A percentile compares a stretch with the other conserved stretches of the same genome.
Conservation (phyloP, 1,140 invertebrate species). For the Asobara japonica region DNA sequence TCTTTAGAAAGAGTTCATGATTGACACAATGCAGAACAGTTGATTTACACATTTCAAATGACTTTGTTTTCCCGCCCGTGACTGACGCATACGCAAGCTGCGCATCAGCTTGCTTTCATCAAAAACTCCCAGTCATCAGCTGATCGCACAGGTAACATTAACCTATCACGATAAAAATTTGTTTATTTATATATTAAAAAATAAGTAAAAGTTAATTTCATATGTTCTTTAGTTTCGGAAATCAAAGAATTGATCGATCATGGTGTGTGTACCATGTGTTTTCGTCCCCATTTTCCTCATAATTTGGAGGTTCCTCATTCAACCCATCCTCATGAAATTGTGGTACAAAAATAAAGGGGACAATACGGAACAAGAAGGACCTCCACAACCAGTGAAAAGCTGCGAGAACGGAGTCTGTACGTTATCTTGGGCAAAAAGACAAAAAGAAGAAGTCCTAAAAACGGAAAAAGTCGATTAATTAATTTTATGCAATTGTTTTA, state of each 20-base stretch:
- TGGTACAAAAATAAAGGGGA: slow-evolving; percentile 29
- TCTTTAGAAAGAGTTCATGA: too few species aligned
- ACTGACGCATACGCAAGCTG: too few species aligned
- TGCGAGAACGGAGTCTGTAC: slow-evolving; percentile 60
- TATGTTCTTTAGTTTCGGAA: not conserved
- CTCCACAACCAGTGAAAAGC: slow-evolving; percentile 53
- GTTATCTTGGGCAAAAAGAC: slow-evolving; percentile 52
- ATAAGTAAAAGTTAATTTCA: not conserved
- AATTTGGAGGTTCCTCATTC: not conserved
- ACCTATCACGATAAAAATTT: not conserved
- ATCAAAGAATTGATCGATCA: slow-evolving; percentile 19
- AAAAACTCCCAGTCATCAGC: too few species aligned
- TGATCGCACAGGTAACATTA: not conserved
- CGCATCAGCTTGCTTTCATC: too few species aligned
- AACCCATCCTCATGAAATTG: not conserved
- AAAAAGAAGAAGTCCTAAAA: not conserved
- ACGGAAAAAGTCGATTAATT: slow-evolving; percentile 24
- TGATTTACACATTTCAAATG: too few species aligned
- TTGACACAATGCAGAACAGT: too few species aligned
- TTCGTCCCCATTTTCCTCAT: not conserved
- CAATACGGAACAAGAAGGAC: slow-evolving; percentile 41
- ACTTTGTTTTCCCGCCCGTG: too few species aligned
- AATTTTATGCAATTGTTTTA: not conserved
- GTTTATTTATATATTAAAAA: not conserved
- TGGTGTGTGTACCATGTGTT: slow-evolving; percentile 6